Base-by-base conservation (phyloP, 2,797 vertebrate species). In the Austrolebias charrua region DNA sequence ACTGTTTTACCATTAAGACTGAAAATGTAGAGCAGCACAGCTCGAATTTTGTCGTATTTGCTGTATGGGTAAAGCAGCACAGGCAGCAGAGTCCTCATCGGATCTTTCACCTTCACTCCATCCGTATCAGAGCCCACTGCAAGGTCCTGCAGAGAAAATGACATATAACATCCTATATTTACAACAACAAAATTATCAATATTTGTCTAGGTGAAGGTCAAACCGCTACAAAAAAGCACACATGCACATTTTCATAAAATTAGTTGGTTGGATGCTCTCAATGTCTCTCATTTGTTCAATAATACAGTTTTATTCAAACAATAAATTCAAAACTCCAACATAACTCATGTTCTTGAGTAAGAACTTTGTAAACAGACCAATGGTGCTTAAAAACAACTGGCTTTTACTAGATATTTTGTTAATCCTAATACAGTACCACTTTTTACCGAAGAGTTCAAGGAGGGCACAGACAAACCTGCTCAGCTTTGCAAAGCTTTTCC, bases 21-120 rank as follows among this genome's bases (percentile, higher is more conserved):
- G 86, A 99, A 98, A 81, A 99, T 98, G 73, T 98, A 99, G 28
- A 99, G 94, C 55, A 98, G 91, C 76, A 99, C 96, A 10, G 96
- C 95, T 85, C 97, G 87, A 75, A 98, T 97, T 91, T 98, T 99
- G 80, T 99, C 96, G 19, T 93, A 86, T 78, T 81, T 96, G 57
- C 92, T 90, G 81, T 87, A 92, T 16, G 90, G 94, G 84, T 88
- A 90, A 19, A 99, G 92, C 5, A 99, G 88, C 74, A 99, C 95
- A 0, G 98, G 98, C 76, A 99, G 93, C 46, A 98, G 93, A 0
- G 96, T 97, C 80, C 95, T 93, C 97, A 99, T 99, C 0, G 93
- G 90, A 65, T 99, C 97, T 81, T 93, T 99, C 40, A 99, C 95
- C 88, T 94, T 98, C 64, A 93, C 84, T 31, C 97, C 96, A 0